Base-by-base conservation (phyloP, 2,113 vertebrate species). In the Thermophis baileyi region DNA sequence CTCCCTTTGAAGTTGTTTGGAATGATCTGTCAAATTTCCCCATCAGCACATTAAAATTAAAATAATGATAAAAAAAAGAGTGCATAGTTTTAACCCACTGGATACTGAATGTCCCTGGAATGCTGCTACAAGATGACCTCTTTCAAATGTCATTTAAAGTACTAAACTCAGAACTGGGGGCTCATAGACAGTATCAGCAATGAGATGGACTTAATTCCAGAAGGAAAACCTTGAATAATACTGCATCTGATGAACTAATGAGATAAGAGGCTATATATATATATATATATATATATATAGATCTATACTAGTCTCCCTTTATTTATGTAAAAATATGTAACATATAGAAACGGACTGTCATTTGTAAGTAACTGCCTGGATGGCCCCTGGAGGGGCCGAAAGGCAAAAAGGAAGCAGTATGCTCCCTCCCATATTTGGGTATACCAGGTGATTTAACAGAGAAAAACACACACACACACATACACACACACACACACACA, bases 1-100 rank as follows among this genome's bases (percentile, higher is more conserved):
- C 95, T 95, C 0, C 10, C 96, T 97, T 97, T 97, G 97, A 97
- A 96, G 97, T 96, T 97, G 96, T 96, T 97, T 96, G 94, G 95
- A 95, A 95, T 96, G 92, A 91, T 96, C 96, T 96, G 97, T 96
- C 97, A 96, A 20, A 63, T 95, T 96, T 97, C 96, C 96, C 94
- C 0, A 63, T 93, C 96, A 96, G 96, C 96, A 94, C 94, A 49
- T 89, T 55, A 35, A 54, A 44, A 89, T 24, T 40, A 55, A 47
- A 63, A 89, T 14, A 89, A 86, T 46, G 97, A 88, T 57, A 11
- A 97, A 88, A 96, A 94, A 96, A 3, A 44, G 94, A 85, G 93
- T 0, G 91, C 11, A 89, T 0, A 94, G 95, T 91, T 55, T 93
- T 89, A 95, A 91, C 95, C 95, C 95, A 2, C 87, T 50, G 95